A percentile compares a stretch with the other conserved stretches of the same genome.
Evolutionary conservation across 2,888 invertebrate genomes (phyloP).

Genomic region (Oxytorus armatus): DNA sequence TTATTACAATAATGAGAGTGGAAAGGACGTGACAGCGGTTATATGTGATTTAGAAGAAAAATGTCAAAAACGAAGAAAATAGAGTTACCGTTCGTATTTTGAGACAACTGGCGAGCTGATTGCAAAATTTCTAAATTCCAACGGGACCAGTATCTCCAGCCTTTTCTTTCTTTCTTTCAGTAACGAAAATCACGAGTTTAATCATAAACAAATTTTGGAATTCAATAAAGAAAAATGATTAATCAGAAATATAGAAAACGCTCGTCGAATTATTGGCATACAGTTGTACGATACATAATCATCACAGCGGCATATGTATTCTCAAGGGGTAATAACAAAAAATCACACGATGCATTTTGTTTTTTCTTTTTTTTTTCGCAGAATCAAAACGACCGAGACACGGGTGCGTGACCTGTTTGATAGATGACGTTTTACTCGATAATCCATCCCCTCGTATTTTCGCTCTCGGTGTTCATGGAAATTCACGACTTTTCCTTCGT

Average conservation of each 20-base stretch:
- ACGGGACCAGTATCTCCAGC: no score
- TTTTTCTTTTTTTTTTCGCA: slow-evolving; percentile 36
- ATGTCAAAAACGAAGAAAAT: slow-evolving; percentile 59
- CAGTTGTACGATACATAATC: no score
- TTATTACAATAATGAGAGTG: slow-evolving; percentile 36
- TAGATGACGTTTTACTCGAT: slow-evolving; percentile 59
- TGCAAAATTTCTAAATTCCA: slow-evolving; percentile 46
- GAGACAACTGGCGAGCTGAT: slow-evolving; percentile 6
- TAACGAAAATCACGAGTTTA: slow-evolving; percentile 16
- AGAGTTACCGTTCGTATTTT: slow-evolving; percentile 28
- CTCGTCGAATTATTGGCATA: not conserved
- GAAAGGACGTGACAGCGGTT: slow-evolving; percentile 30
- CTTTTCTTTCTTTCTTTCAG: slow-evolving; percentile 32
- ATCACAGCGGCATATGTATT: slow-evolving; percentile 21
- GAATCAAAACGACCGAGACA: slow-evolving; percentile 58
- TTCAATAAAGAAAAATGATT: not conserved
- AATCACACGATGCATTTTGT: slow-evolving; percentile 17
- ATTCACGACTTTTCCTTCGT: slow-evolving; percentile 55
- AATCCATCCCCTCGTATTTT: slow-evolving; percentile 32
- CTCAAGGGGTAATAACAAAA: slow-evolving; percentile 12
- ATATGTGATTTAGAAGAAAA: slow-evolving; percentile 55
- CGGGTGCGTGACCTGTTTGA: slow-evolving; percentile 62
- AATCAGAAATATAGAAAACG: slow-evolving; percentile 32
- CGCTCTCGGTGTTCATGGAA: slow-evolving; percentile 43
- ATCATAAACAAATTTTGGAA: not conserved